Evolutionary conservation across 2,888 invertebrate species (phyloP).

Genomic region (Strigamia transsilvanica): DNA sequence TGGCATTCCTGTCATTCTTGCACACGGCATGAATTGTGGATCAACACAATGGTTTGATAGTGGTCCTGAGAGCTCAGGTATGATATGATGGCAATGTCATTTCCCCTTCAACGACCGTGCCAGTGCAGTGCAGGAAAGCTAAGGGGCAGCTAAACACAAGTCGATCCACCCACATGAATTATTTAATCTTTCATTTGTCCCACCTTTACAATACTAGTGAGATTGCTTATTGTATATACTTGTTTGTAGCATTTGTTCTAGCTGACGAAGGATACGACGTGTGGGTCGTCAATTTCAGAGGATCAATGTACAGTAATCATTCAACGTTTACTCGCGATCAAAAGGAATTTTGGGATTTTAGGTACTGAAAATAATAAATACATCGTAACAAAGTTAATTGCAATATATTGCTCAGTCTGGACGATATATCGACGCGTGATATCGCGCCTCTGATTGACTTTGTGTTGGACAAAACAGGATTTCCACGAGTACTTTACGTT

Average conservation of each 20-base stretch:
- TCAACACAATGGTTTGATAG: slow-evolving; percentile 7
- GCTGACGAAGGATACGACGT: slow-evolving; percentile 65
- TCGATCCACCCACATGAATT: too few species aligned
- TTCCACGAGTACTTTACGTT: not conserved
- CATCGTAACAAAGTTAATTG: not conserved
- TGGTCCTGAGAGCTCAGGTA: slow-evolving; percentile 23
- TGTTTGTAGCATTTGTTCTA: slow-evolving; percentile 60
- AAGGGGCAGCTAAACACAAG: too few species aligned
- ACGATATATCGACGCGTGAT: not conserved
- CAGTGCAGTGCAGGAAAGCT: too few species aligned
- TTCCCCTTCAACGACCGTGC: too few species aligned
- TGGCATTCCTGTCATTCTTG: not conserved
- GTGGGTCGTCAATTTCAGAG: slow-evolving; percentile 64
- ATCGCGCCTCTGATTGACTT: not conserved
- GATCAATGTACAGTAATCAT: slow-evolving; percentile 63
- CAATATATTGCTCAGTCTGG: not conserved
- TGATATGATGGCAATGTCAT: not conserved
- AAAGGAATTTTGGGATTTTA: slow-evolving; percentile 62
- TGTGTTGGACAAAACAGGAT: not conserved
- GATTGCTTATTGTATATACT: not conserved
- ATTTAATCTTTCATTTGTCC: too few species aligned
- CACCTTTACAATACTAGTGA: too few species aligned
- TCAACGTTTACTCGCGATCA: slow-evolving; percentile 58
- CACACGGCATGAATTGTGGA: slow-evolving; percentile 1
- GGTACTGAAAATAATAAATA: not conserved